A percentile compares a stretch with the other conserved stretches of the same genome.
These are phyloP conservation scores for Malacosoma neustria DNA, from an alignment of 2,888 invertebrate species.

Conservation along the genomic window DNA sequence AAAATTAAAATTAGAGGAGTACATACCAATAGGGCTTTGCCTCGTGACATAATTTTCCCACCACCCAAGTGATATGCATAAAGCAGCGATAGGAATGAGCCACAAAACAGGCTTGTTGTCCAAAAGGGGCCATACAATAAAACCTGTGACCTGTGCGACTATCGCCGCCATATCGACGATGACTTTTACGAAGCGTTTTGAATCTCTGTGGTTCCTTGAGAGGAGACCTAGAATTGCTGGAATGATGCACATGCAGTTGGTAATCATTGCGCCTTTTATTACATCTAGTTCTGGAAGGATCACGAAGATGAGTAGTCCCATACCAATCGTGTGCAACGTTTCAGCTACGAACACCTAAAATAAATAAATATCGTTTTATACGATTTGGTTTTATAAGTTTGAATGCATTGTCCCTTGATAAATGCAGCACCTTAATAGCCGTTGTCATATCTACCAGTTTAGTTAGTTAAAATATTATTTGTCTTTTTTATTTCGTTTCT, in stretches of 20 bases:
- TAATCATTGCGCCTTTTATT: constrained; percentile 96
- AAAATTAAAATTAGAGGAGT: too few relatives aligned
- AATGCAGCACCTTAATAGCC: too few relatives aligned
- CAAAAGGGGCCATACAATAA: constrained; percentile 93
- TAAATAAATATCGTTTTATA: background rate
- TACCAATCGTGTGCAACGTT: constrained; percentile 90
- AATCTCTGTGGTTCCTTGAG: constrained; percentile 88
- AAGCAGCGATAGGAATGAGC: constrained; percentile 89
- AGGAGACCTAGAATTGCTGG: constrained; percentile 86
- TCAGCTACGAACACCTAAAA: constrained; percentile 87
- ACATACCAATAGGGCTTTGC: constrained; percentile 84
- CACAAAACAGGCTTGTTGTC: constrained; percentile 85
- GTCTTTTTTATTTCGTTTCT: too few relatives aligned
- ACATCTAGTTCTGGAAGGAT: constrained; percentile 95
- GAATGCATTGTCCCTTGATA: too few relatives aligned
- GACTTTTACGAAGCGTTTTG: constrained; percentile 83
- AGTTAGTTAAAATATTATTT: too few relatives aligned
- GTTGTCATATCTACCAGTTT: too few relatives aligned
- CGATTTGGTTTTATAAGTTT: too few relatives aligned
- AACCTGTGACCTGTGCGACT: constrained; percentile 91
- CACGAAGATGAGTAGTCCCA: constrained; percentile 89
- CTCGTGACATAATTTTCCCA: constrained; percentile 98
- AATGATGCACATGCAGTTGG: constrained; percentile 94
- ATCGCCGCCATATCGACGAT: constrained; percentile 90
- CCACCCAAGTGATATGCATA: constrained; percentile 94